Conservation (phyloP, 2,113 vertebrate genomes). For the Herpetotheres cachinnans region DNA sequence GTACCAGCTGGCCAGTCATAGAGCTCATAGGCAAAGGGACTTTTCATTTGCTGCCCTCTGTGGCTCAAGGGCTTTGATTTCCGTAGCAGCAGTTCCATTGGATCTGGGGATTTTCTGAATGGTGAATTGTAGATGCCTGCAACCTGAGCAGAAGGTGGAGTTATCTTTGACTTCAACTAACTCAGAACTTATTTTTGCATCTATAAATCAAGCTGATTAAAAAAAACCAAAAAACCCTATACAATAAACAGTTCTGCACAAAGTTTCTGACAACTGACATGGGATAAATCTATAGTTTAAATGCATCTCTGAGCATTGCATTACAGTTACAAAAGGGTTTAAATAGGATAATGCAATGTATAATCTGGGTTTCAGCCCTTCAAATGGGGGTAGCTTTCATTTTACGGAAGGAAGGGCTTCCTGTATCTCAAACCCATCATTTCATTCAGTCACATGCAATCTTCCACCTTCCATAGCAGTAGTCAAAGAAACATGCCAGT, state of each 20-base stretch:
- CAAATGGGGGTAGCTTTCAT: neutral
- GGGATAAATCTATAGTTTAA: neutral
- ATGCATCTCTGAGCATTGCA: neutral
- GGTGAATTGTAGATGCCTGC: constrained; percentile 93
- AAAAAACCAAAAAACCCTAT: neutral
- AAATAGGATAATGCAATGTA: neutral
- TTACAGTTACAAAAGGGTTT: neutral
- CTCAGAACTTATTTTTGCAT: neutral
- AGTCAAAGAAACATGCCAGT: neutral
- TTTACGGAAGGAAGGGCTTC: neutral
- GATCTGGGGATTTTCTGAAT: constrained; percentile 80
- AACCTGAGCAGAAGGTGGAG: constrained; percentile 68
- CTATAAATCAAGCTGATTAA: neutral
- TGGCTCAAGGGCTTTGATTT: constrained; percentile 76
- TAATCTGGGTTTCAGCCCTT: neutral
- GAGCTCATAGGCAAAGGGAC: neutral
- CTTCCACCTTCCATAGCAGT: neutral
- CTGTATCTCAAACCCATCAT: neutral
- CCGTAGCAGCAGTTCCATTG: constrained; percentile 83
- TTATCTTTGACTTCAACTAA: neutral
- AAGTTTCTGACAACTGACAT: neutral
- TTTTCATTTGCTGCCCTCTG: neutral
- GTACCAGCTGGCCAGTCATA: constrained; percentile 54
- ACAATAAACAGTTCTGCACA: neutral
- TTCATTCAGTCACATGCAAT: neutral